Percentiles rank a stretch among this genome's conserved stretches.
Conservation (phyloP, 2,888 invertebrate genomes). For the Drosophila rubida region DNA sequence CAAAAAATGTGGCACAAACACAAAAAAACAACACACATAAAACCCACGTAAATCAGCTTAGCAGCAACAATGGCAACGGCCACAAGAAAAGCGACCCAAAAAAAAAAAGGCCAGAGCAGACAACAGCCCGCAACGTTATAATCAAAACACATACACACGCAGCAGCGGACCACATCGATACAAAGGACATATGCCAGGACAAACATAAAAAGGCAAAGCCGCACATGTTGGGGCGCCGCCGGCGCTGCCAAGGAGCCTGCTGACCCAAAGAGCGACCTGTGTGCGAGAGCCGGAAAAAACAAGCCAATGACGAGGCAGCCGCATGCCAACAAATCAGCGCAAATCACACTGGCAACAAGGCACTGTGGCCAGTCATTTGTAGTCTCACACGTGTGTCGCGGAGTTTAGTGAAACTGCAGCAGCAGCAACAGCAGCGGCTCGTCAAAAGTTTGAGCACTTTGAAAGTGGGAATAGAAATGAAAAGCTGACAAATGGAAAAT, state of each 20-base stretch:
- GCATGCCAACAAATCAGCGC: conserved; percentile 74
- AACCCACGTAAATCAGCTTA: conserved; percentile 65
- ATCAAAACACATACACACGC: conserved; percentile 53
- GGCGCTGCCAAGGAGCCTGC: too few relatives aligned
- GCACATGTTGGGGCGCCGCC: too few relatives aligned
- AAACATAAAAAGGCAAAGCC: conserved; percentile 51
- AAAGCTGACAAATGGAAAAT: conserved; percentile 49
- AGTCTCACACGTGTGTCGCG: neutral
- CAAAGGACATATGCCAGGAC: conserved; percentile 72
- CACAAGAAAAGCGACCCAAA: conserved; percentile 12
- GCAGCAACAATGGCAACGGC: conserved; percentile 34
- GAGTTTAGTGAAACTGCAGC: neutral
- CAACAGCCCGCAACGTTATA: conserved; percentile 48
- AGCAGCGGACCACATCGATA: conserved; percentile 51
- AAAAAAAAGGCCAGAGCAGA: conserved; percentile 37
- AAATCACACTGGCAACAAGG: conserved; percentile 71
- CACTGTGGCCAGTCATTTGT: conserved; percentile 6
- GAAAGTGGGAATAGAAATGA: conserved; percentile 13
- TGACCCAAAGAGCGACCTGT: conserved; percentile 45
- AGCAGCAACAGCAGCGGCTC: too few relatives aligned
- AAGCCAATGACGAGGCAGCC: conserved; percentile 64
- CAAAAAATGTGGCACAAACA: conserved; percentile 65
- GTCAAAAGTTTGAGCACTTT: too few relatives aligned
- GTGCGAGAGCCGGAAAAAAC: conserved; percentile 55
- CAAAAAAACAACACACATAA: conserved; percentile 40